Evolutionary conservation across 2,797 vertebrate genomes (phyloP).

Genomic region (Sebastes aleutianus): DNA sequence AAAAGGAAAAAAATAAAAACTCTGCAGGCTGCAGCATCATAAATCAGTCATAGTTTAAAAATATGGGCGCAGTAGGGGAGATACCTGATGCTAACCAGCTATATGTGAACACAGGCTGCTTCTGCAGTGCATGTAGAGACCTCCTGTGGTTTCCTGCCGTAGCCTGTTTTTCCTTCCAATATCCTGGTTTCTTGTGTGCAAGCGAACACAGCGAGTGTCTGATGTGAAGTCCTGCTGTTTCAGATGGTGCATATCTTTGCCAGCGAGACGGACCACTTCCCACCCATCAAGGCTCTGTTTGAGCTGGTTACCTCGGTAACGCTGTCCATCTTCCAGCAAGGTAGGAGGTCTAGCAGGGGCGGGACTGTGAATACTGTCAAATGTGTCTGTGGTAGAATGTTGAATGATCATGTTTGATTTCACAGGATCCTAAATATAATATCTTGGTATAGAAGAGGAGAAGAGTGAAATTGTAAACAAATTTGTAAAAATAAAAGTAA

Average conservation of each 20-base stretch:
- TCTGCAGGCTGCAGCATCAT: neutral
- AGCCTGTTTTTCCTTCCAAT: neutral
- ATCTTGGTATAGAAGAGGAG: neutral
- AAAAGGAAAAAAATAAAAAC: neutral
- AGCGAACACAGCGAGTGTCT: conserved; percentile 6
- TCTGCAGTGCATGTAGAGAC: neutral
- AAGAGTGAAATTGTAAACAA: neutral
- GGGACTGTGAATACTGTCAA: conserved; percentile 43
- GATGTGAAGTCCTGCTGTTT: conserved; percentile 53
- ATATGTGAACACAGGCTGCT: neutral
- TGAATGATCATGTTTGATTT: conserved; percentile 26
- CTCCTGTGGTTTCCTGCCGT: neutral
- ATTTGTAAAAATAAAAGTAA: neutral
- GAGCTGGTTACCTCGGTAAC: conserved; percentile 97
- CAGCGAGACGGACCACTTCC: conserved; percentile 95
- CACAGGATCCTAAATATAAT: neutral
- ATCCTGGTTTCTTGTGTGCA: neutral
- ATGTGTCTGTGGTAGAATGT: conserved; percentile 15
- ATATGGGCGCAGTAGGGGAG: neutral
- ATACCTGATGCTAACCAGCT: neutral
- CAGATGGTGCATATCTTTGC: conserved; percentile 99
- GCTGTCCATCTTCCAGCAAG: conserved; percentile 98
- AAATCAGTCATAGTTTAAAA: neutral
- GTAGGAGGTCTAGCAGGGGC: conserved; percentile 81
- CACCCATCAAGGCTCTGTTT: conserved; percentile 97